These are phyloP conservation scores for Stratiomys singularior DNA, from an alignment of 2,888 invertebrate species.

Conservation along the genomic window DNA sequence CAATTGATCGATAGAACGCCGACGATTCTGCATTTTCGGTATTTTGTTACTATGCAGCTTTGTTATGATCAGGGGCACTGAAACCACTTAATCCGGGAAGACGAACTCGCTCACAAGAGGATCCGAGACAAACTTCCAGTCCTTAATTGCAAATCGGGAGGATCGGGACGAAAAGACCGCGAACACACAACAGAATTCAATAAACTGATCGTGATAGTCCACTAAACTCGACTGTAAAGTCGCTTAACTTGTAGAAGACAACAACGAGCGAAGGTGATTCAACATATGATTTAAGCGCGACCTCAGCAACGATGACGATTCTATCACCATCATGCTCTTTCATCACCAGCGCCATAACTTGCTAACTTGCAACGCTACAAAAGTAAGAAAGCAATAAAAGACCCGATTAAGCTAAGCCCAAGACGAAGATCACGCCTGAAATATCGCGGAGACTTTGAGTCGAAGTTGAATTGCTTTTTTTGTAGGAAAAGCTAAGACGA, in stretches of 20 bases:
- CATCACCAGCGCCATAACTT: conserved; percentile 35
- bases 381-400: conserved; percentile 24
- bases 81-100: not conserved
- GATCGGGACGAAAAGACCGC: conserved; percentile 22
- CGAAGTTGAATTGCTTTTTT: conserved; percentile 28
- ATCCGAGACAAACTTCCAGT: too few species aligned
- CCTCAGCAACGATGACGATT: conserved; percentile 36
- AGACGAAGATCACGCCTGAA: conserved; percentile 27
- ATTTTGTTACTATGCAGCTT: not conserved
- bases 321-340: conserved; percentile 41
- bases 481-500: conserved; percentile 18
- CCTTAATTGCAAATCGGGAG: not conserved
- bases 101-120: too few species aligned
- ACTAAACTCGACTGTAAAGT: conserved; percentile 13
- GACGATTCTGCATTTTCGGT: conserved; percentile 40
- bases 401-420: conserved; percentile 37
- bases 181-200: conserved; percentile 3
- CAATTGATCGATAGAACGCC: conserved; percentile 49
- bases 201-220: conserved; percentile 23
- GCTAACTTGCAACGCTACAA: conserved; percentile 15
- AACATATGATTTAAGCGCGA: conserved; percentile 37
- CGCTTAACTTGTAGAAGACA: conserved; percentile 3
- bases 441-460: conserved; percentile 10
- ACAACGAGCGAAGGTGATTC: conserved; percentile 38
- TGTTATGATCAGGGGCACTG: not conserved